Percentiles rank a stretch among this genome's conserved stretches.
phyloP scores from a whole-genome alignment of 2,888 invertebrate species.

The Sussaba pulchella region DNA sequence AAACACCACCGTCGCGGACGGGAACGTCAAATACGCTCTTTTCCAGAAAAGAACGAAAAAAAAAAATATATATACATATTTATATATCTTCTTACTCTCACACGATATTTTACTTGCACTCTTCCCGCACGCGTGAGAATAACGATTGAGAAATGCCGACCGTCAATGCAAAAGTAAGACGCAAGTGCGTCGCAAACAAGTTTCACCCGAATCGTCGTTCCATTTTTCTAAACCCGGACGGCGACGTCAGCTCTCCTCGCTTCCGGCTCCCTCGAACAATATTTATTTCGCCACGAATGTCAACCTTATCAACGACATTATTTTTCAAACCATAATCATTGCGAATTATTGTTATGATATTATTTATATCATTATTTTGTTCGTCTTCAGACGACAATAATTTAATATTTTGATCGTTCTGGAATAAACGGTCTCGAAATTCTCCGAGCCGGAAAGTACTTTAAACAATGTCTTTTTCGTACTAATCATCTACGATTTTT shows the following conservation, averaged over 20 bases:
- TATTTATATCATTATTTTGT: too few relatives aligned
- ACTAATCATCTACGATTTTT: too few relatives aligned
- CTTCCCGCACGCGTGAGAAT: constrained; percentile 9
- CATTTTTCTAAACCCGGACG: constrained; percentile 17
- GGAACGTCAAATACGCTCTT: not conserved
- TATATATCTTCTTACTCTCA: too few relatives aligned
- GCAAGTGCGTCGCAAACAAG: constrained; percentile 9
- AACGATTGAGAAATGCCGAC: not conserved
- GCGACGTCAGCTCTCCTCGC: not conserved
- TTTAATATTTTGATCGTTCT: too few relatives aligned
- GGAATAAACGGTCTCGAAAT: too few relatives aligned
- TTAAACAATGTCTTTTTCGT: too few relatives aligned
- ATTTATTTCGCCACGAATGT: not conserved
- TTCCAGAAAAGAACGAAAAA: not conserved
- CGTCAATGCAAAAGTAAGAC: constrained; percentile 8
- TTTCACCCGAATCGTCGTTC: constrained; percentile 18
- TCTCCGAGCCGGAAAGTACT: too few relatives aligned
- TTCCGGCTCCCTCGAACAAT: not conserved
- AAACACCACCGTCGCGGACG: not conserved
- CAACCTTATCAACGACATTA: not conserved
- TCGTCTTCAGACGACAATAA: too few relatives aligned
- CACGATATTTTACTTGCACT: constrained; percentile 20
- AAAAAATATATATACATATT: not conserved
- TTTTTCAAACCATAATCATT: too few relatives aligned
- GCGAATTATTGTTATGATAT: too few relatives aligned